Evolutionary conservation across 2,797 vertebrate species (phyloP).

Genomic region (Aphelocoma californica): DNA sequence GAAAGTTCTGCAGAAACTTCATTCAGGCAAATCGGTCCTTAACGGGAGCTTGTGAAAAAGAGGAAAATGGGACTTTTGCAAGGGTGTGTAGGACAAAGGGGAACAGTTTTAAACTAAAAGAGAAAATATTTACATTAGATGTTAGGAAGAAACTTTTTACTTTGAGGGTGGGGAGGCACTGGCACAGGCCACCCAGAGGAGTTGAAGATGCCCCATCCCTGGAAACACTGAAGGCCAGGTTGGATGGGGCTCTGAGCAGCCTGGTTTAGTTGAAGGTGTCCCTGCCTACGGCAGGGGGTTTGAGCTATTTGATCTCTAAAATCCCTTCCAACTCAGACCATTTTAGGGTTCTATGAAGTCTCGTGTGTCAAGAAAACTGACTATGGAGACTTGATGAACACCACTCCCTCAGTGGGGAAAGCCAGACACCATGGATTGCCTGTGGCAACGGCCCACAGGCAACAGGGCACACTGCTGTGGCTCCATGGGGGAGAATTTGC

Average conservation of each 20-base stretch:
- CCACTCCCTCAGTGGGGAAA: fast-evolving
- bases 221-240: neutral
- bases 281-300: neutral
- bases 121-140: neutral
- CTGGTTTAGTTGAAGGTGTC: neutral
- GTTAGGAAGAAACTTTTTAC: neutral
- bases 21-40: neutral
- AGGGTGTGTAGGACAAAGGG: neutral
- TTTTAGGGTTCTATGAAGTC: neutral
- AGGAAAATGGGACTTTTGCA: neutral
- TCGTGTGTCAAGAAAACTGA: too few species aligned
- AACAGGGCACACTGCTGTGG: too few species aligned
- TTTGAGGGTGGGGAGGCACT: neutral
- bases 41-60: neutral
- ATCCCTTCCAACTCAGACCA: neutral
- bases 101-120: neutral
- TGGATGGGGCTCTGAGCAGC: neutral
- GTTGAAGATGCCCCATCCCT: neutral
- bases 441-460: too few species aligned
- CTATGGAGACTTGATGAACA: fast-evolving
- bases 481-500: neutral
- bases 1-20: neutral
- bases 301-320: neutral
- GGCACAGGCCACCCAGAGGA: neutral
- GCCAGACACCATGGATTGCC: too few species aligned